Evolutionary conservation across 2,113 vertebrate genomes (phyloP).

Genomic region (Prunella himalayana): DNA sequence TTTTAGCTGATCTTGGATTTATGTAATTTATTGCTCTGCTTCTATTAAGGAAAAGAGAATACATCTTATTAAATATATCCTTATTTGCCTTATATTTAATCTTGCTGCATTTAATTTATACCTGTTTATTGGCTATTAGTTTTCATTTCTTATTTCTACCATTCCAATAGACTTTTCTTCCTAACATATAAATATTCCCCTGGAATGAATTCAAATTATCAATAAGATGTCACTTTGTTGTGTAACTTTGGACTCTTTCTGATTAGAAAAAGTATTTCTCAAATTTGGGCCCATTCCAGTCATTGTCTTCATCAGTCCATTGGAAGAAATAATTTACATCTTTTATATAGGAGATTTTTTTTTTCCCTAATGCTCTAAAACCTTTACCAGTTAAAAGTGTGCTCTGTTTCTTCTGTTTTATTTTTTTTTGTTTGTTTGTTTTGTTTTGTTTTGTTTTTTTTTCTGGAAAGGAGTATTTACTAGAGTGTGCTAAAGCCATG

Average conservation of each 20-base stretch:
- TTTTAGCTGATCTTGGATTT: neutral
- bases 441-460: neutral
- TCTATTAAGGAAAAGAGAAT: neutral
- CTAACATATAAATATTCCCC: neutral
- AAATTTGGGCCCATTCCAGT: neutral
- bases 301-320: neutral
- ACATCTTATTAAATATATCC: neutral
- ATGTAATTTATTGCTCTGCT: neutral
- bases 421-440: neutral
- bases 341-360: neutral
- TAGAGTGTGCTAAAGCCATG: neutral
- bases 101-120: neutral
- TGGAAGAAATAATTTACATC: neutral
- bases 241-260: neutral
- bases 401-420: neutral
- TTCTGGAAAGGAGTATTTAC: neutral
- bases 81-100: neutral
- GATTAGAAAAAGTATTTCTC: neutral
- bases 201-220: neutral
- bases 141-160: neutral
- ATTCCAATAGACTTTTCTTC: neutral
- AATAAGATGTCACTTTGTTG: neutral
- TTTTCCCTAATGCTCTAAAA: neutral
- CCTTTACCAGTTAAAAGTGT: neutral
- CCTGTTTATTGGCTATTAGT: neutral